phyloP scores from a whole-genome alignment of 2,888 invertebrate species.

The Glaucopsyche alexis region DNA sequence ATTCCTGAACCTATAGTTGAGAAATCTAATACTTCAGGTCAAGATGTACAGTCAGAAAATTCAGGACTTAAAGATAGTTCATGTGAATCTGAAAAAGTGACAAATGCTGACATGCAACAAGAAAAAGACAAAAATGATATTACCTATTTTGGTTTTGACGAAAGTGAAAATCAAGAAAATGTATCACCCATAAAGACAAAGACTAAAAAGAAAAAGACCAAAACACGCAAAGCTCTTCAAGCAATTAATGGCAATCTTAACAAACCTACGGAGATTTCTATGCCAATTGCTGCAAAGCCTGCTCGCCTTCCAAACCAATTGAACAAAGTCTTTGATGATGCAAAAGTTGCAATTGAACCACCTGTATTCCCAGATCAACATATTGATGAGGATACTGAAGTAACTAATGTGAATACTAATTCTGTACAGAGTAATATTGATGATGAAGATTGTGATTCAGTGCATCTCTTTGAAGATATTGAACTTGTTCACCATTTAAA shows the following conservation, averaged over 20 bases:
- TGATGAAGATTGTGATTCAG: conserved; percentile 58
- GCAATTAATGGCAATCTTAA: conserved; percentile 56
- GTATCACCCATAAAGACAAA: conserved; percentile 56
- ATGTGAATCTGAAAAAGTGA: conserved; percentile 33
- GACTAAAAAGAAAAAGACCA: conserved; percentile 48
- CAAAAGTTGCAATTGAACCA: conserved; percentile 58
- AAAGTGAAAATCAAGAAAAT: conserved; percentile 68
- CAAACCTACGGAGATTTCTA: conserved; percentile 50
- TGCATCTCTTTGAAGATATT: conserved; percentile 73
- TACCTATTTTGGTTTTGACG: conserved; percentile 74
- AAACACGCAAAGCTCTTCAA: conserved; percentile 54
- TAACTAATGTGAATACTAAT: conserved; percentile 46
- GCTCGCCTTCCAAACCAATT: conserved; percentile 51
- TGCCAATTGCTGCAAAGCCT: conserved; percentile 53
- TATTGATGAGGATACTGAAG: conserved; percentile 39
- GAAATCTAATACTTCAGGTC: conserved; percentile 17
- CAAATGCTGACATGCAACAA: conserved; percentile 44
- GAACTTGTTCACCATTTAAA: conserved; percentile 66
- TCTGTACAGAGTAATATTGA: conserved; percentile 39
- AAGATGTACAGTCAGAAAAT: conserved; percentile 23
- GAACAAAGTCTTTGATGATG: conserved; percentile 53
- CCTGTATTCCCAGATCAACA: conserved; percentile 50
- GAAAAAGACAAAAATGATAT: conserved; percentile 48
- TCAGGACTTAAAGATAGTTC: conserved; percentile 39
- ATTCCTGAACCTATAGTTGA: conserved; percentile 15